Base-by-base conservation (phyloP, 2,888 invertebrate species). In the Parnassius orleans region DNA sequence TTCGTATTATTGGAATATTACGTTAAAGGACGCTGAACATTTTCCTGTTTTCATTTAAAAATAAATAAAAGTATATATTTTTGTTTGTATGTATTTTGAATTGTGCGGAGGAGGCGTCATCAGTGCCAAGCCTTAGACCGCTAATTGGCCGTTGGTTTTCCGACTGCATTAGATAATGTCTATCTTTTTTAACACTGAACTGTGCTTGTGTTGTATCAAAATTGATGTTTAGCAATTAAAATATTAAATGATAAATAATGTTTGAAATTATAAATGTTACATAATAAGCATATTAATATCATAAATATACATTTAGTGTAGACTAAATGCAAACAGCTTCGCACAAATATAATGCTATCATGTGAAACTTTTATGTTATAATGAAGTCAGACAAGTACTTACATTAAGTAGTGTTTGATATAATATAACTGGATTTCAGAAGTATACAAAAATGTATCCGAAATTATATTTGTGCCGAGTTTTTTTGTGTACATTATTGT, bases 271-370 rank as follows among this genome's bases (percentile, higher is more conserved):
- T 65, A 48, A 59, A 64, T 67, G 66, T 65, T 65, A 67, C 61
- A 63, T 66, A 67, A 65, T 71, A 63, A 53, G 54, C 48, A 42
- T 60, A 62, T 7, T 33, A 33, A 7, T 33, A 33, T 7, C 33
- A 33, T 33, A 33, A 33, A 33, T 33, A 33, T 33, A 33, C 7
- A 33, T 33, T 33, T 33, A 33, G 7, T 33, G 33, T 33, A 48
- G 14, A 14, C 15, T 48, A 48, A 48, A 48, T 48, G 11, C 14
- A 12, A 48, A 14, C 10, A 14, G 72, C 69, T 74, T 68, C 72
- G 80, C 80, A 80, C 83, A 81, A 82, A 78, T 72, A 65, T 72
- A 65, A 55, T 48, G 19, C 19, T 19, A 46, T 47, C 33, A 48
- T 10, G 46, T 3, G 10, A 48, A n/a, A 19, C n/a, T 14, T 12